phyloP scores from a whole-genome alignment of 2,113 vertebrate species.

The Spilogale gracilis region DNA sequence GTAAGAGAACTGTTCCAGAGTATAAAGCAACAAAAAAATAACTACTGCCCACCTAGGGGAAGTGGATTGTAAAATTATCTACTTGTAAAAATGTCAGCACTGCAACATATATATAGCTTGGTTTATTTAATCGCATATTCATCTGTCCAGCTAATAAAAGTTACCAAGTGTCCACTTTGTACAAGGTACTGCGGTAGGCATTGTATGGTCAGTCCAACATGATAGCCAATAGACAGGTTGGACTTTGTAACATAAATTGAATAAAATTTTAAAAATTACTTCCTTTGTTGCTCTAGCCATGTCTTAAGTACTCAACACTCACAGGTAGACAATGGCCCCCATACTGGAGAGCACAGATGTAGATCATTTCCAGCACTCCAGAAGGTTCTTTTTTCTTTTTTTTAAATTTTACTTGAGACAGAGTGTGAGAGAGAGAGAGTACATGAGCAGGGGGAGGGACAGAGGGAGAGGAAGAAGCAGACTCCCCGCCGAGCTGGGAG shows the following conservation, averaged over 20 bases:
- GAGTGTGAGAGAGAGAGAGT: too few species aligned
- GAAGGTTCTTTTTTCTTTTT: not conserved
- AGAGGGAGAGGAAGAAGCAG: not conserved
- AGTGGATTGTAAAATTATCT: not conserved
- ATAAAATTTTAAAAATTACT: not conserved
- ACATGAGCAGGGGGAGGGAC: not conserved
- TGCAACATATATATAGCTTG: not conserved
- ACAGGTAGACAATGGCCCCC: not conserved
- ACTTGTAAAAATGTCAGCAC: not conserved
- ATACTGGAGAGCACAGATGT: not conserved
- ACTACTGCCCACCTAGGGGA: not conserved
- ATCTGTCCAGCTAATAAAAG: not conserved
- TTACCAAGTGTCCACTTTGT: not conserved
- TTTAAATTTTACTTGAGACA: too few species aligned
- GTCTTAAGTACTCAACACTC: not conserved
- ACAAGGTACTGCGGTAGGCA: not conserved
- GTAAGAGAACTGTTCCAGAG: conserved; percentile 32
- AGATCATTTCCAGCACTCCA: not conserved
- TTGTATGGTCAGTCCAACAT: not conserved
- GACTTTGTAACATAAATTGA: conserved; percentile 28
- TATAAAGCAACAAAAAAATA: not conserved
- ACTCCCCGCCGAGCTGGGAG: not conserved
- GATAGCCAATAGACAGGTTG: not conserved
- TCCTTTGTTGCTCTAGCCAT: not conserved
- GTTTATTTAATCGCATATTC: not conserved